Evolutionary conservation across 2,888 invertebrate genomes (phyloP), one percentile per base, ranked within the genome.

Genomic region (Mylabris sibirica): DNA sequence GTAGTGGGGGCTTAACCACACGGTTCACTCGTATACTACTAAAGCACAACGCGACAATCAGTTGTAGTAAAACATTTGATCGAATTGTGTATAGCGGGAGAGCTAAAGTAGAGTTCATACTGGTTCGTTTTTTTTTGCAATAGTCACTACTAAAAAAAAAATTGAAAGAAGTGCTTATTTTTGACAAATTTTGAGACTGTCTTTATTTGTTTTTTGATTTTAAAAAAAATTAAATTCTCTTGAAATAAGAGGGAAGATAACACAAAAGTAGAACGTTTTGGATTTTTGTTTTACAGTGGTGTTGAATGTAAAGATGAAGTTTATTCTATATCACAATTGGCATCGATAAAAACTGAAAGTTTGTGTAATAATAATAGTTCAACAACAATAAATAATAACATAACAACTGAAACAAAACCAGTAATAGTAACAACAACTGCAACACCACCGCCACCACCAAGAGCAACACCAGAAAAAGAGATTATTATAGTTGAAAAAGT

Each of bases 301-400:
- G 89, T 93, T 86, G 93, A 93, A 89, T 89, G 90, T 87, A 88
- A 90, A 87, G 89, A 92, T 89, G 92, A 93, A 86, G 89, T 93
- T 81, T 91, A 92, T 84, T 92, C 93, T 80, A 87, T 89, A 83
- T 89, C 90, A 83, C 89, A 89, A 82, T 82, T 88, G 79, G 84
- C 80, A 67, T 78, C 80, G 67, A 75, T 79, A 74, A 77, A 78
- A 75, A 66, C 75, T n/a, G 77, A 78, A 69, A 72, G 65, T 63
- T 44, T 44, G 44, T 44, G 44, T n/a, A 44, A 44, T 44, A 71
- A 69, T 69, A 66, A 69, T 63, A 17, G 57, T 66, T 35, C 65
- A 49, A 63, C 53, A 60, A 20, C 30, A 65, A 12, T 41, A 59
- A 62, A 59, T 59, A 53, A 66, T 20, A 44, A 57, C 38, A 57